Evolutionary conservation across 2,888 invertebrate genomes (phyloP).

Genomic region (Diarsia rubi): DNA sequence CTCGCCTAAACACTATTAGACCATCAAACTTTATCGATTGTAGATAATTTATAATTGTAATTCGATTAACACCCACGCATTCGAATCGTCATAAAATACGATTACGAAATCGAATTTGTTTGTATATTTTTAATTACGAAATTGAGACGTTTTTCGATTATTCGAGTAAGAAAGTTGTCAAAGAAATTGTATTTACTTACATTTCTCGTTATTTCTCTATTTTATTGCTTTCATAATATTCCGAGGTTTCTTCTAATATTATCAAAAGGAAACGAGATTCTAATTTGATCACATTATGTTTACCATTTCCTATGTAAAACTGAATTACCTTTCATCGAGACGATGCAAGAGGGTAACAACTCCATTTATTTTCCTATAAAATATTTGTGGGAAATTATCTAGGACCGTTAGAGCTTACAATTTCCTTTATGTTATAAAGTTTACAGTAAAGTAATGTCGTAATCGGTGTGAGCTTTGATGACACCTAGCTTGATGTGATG

Average conservation of each 20-base stretch:
- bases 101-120: constrained; percentile 21
- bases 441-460: constrained; percentile 56
- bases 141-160: constrained; percentile 2
- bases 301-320: constrained; percentile 30
- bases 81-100: constrained; percentile 19
- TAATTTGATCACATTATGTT: constrained; percentile 11
- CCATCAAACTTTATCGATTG: constrained; percentile 58
- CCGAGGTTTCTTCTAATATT: constrained; percentile 6
- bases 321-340: constrained; percentile 24
- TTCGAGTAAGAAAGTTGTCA: neutral
- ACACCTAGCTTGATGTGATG: constrained; percentile 56
- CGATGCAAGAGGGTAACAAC: constrained; percentile 18
- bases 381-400: constrained; percentile 41
- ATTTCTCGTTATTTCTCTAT: constrained; percentile 3
- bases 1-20: constrained; percentile 40
- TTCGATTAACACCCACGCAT: constrained; percentile 58
- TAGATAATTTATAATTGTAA: constrained; percentile 59
- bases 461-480: constrained; percentile 52
- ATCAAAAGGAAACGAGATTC: constrained; percentile 21
- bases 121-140: constrained; percentile 39
- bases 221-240: neutral
- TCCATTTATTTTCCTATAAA: constrained; percentile 47
- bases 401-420: constrained; percentile 36
- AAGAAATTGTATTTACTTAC: neutral
- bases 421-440: constrained; percentile 50